Evolutionary conservation across 2,113 vertebrate genomes (phyloP), one percentile per base, ranked within the genome.

Genomic region (Atractosteus spatula): DNA sequence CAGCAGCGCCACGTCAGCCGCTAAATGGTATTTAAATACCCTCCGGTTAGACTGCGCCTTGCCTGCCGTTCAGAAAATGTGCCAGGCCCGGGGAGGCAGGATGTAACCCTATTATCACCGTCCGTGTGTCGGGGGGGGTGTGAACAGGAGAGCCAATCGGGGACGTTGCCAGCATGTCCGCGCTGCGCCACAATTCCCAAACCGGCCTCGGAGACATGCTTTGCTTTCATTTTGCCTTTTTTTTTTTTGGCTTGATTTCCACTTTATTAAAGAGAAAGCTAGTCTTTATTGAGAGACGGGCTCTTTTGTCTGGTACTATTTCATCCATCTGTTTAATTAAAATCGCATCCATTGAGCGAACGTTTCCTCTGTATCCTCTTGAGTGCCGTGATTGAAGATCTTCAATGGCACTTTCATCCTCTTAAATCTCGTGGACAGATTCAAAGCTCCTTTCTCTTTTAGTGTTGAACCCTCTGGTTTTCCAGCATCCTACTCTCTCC

Each of bases 401-500:
- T 16, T 76, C 67, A 78, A 54, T 75, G 13, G 63, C 29, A 68
- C 55, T 78, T 74, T 76, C 68, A 65, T 68, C 77, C 68, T 66
- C 61, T 63, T 55, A 45, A 76, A 72, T 61, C 42, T 61, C 69
- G 16, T 67, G 29, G 29, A 29, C 56, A 67, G 69, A 82, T 79
- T 72, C 42, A 73, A 76, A 80, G 83, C 69, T 73, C 66, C 72
- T 0, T 71, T 29, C 62, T 73, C 62, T 51, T 70, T 71, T 57
- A 72, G 63, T 75, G 69, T 62, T 74, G 71, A 72, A 62, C 59
- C 55, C 1, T 16, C 10, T 70, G 54, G 59, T 16, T 59, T 7
- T 45, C 55, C 11, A 5, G 47, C 10, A 51, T 59, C 11, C n/a
- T n/a, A 11, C 56, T 59, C 11, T 61, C 43, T 62, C 41, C 17